Evolutionary conservation across 2,888 invertebrate genomes (phyloP), one percentile per base, ranked within the genome.

Genomic region (Formica aserva): DNA sequence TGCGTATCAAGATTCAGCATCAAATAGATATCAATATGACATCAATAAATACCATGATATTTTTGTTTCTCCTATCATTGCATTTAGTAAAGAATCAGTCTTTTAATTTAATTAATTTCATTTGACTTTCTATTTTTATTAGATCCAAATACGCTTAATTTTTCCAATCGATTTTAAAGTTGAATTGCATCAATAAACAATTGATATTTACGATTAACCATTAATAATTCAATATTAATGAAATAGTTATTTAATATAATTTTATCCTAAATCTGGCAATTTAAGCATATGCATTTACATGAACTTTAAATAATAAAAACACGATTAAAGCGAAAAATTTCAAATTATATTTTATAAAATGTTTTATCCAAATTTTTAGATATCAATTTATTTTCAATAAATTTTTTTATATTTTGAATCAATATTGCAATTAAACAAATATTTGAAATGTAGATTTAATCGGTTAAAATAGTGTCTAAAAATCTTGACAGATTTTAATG

Each of bases 171-270:
- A 35, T 75, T 18, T 75, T 48, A 65, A 75, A 63, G 29, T 32
- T 18, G 18, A 18, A 76, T 35, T 9, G 1, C 15, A 38, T 41
- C n/a, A 41, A 41, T 74, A 62, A 74, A 60, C 8, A 38, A 74
- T 22, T 74, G 29, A 35, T 35, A 26, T 38, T 41, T 60, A 15
- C 9, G 62, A 15, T 65, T 65, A 13, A 22, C 22, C n/a, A 76
- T 65, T 65, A 76, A 65, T 65, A 75, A 75, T 75, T 65, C 6
- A 65, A 2, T 32, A 32, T 22, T 22, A 15, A 63, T 63, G 22
- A 35, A 63, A 60, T 38, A 29, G n/a, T 60, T 60, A 75, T 32
- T 75, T 75, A 63, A 75, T 15, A 29, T 15, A 60, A 15, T 62
- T 62, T 62, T 1, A 0, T 32, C 32, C 15, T 62, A 62, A 62